phyloP scores from a whole-genome alignment of 2,797 vertebrate genomes.

The Mormyrus hasselquistii region DNA sequence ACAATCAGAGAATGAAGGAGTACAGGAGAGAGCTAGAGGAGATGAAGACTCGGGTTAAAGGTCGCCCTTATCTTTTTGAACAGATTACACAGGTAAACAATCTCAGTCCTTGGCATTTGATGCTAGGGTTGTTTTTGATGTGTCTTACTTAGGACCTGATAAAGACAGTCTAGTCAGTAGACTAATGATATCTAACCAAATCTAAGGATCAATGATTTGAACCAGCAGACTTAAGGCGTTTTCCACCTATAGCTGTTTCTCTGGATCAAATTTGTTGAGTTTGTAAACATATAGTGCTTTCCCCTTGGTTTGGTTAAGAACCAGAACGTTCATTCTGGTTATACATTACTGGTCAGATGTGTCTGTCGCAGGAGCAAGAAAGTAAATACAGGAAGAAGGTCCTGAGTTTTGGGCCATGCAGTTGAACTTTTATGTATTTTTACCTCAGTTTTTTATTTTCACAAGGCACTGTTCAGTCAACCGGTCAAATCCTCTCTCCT shows the following conservation, averaged over 20 bases:
- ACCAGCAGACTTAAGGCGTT: not conserved
- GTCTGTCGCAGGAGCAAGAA: too few species aligned
- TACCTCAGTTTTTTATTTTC: too few species aligned
- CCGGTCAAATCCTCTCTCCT: too few species aligned
- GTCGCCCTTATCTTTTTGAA: constrained; percentile 83
- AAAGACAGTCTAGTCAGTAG: not conserved
- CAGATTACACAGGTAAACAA: constrained; percentile 79
- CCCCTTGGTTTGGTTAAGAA: not conserved
- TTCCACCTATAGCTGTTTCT: not conserved
- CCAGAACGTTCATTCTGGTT: not conserved
- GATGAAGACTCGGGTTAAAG: constrained; percentile 77
- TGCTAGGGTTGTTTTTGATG: not conserved
- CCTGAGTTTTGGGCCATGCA: too few species aligned
- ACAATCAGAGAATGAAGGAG: constrained; percentile 74
- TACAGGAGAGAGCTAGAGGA: constrained; percentile 80
- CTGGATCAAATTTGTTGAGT: not conserved
- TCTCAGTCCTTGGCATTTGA: not conserved
- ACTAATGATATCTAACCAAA: not conserved
- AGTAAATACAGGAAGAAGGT: too few species aligned
- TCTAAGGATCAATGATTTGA: not conserved
- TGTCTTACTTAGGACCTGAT: not conserved
- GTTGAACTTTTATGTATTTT: too few species aligned
- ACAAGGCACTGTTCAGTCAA: too few species aligned
- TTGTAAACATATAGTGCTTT: not conserved
- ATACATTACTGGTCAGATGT: not conserved